phyloP scores from a whole-genome alignment of 2,797 vertebrate species.

The Aphelocoma californica region DNA sequence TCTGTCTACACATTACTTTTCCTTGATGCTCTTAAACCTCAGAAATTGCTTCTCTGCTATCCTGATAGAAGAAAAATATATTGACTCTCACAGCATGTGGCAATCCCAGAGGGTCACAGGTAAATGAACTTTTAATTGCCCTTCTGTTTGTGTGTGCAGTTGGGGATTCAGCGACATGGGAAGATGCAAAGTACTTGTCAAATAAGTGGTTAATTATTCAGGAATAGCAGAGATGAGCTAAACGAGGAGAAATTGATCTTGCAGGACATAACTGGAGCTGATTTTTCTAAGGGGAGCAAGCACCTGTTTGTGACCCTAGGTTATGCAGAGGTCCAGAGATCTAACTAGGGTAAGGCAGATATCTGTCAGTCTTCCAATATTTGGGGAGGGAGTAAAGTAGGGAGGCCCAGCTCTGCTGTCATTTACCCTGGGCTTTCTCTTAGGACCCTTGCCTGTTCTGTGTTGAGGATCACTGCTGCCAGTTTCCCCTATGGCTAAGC shows the following conservation, averaged over 20 bases:
- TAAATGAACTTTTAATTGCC: slow-evolving; percentile 27
- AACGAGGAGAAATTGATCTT: not conserved
- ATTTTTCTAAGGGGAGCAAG: not conserved
- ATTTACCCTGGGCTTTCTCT: not conserved
- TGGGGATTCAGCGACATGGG: not conserved
- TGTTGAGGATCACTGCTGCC: not conserved
- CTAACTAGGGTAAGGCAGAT: not conserved
- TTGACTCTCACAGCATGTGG: not conserved
- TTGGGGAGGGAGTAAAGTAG: not conserved
- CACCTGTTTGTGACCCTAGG: not conserved
- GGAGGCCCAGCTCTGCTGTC: not conserved
- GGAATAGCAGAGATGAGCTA: not conserved
- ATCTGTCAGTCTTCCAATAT: not conserved
- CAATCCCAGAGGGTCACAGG: not conserved
- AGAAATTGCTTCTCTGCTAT: not conserved
- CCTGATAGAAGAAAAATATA: not conserved
- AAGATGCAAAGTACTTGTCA: not conserved
- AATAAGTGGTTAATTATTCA: slow-evolving; percentile 48
- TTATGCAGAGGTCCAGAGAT: not conserved
- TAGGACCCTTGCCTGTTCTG: not conserved
- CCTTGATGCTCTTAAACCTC: not conserved
- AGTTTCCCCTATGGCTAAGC: not conserved
- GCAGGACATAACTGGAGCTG: not conserved
- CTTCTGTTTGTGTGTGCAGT: not conserved
- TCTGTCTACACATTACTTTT: not conserved